Percentiles rank a stretch among this genome's conserved stretches.
phyloP scores from a whole-genome alignment of 2,797 vertebrate genomes.

The Sylvia borin region DNA sequence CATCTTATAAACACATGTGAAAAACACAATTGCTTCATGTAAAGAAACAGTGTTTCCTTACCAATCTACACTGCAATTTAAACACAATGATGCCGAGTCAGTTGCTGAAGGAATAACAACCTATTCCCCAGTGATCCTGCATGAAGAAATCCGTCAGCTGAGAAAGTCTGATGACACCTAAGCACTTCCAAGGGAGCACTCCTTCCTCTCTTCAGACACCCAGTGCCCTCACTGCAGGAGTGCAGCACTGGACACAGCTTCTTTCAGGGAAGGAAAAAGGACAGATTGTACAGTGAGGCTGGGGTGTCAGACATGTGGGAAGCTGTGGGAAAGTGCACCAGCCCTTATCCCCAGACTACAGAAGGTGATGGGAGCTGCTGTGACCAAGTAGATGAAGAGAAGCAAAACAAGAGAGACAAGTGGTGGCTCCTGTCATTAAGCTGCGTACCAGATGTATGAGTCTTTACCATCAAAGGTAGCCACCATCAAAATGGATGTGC shows the following conservation, averaged over 20 bases:
- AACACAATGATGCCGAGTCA: background rate
- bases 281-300: background rate
- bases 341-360: background rate
- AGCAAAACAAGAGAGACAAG: background rate
- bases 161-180: background rate
- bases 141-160: background rate
- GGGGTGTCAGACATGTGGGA: rapidly evolving
- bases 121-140: background rate
- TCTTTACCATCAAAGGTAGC: background rate
- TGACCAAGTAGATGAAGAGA: background rate
- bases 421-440: background rate
- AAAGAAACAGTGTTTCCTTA: background rate
- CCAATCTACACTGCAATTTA: background rate
- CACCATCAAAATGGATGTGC: background rate
- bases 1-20: background rate
- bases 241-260: rapidly evolving
- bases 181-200: background rate
- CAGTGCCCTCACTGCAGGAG: background rate
- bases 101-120: background rate
- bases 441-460: too few species aligned
- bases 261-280: background rate
- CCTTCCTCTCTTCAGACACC: background rate
- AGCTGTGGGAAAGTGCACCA: background rate
- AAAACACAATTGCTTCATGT: background rate
- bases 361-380: background rate